Evolutionary conservation across 2,888 invertebrate genomes (phyloP).

Genomic region (Enchytraeus crypticus): DNA sequence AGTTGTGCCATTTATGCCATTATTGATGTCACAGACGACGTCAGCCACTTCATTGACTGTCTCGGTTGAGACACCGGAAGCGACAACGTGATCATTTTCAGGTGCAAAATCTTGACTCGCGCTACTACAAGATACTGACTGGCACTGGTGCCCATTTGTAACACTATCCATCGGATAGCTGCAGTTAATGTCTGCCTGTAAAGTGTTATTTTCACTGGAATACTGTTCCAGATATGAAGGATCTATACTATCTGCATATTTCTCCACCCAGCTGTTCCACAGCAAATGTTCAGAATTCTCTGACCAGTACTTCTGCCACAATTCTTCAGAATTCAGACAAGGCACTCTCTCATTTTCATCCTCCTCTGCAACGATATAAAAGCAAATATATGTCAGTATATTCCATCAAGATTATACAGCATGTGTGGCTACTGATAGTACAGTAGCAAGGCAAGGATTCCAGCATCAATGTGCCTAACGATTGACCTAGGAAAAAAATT

Average conservation of each 20-base stretch:
- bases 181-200: too few relatives aligned
- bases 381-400: too few relatives aligned
- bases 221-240: too few relatives aligned
- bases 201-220: too few relatives aligned
- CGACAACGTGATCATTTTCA: neutral
- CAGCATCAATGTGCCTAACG: too few relatives aligned
- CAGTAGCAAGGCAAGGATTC: too few relatives aligned
- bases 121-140: neutral
- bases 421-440: too few relatives aligned
- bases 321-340: neutral
- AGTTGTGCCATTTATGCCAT: neutral
- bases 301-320: slow-evolving; percentile 38
- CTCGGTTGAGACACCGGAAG: neutral
- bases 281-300: slow-evolving; percentile 39
- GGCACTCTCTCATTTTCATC: too few relatives aligned
- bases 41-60: neutral
- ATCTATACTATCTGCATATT: slow-evolving; percentile 35
- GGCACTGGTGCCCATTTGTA: neutral
- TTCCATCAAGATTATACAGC: too few relatives aligned
- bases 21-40: neutral
- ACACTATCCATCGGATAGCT: neutral
- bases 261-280: slow-evolving; percentile 41
- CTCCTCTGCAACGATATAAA: too few relatives aligned
- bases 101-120: neutral
- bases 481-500: too few relatives aligned